Percentiles rank a stretch among this genome's conserved stretches.
These are phyloP conservation scores for Galerucella nymphaeae DNA, from an alignment of 2,888 invertebrate species.

Conservation along the genomic window DNA sequence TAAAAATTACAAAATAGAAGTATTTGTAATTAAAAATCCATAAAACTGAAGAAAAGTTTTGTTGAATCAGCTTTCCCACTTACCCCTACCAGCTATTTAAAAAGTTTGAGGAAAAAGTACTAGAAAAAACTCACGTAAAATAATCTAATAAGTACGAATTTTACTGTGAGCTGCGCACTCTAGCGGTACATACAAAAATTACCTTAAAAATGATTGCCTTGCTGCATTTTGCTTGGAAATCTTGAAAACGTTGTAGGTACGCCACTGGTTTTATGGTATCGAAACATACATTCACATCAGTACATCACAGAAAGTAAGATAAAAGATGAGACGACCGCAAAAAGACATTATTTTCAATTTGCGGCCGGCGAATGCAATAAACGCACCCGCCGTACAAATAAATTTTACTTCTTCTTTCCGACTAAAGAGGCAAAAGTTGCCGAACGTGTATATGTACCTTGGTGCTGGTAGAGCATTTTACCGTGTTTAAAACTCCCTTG, in stretches of 20 bases:
- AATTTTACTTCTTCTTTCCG: conserved; percentile 53
- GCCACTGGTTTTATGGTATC: conserved; percentile 25
- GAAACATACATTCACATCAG: conserved; percentile 4
- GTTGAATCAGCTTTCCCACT: too few relatives aligned
- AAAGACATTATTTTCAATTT: conserved; percentile 61
- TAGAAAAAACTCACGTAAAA: neutral
- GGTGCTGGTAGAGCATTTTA: conserved; percentile 2
- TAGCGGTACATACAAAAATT: too few relatives aligned
- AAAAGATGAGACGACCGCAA: conserved; percentile 47
- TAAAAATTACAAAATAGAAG: too few relatives aligned
- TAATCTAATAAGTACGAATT: too few relatives aligned
- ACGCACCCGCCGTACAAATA: conserved; percentile 53
- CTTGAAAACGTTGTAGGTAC: neutral
- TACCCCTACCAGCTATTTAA: neutral
- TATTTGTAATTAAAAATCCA: too few relatives aligned
- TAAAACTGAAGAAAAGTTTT: too few relatives aligned
- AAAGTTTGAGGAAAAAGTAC: neutral
- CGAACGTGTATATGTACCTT: conserved; percentile 9
- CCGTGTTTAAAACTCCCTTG: conserved; percentile 38
- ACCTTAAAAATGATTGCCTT: too few relatives aligned
- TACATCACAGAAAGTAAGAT: conserved; percentile 29
- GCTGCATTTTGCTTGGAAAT: neutral
- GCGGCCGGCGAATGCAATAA: conserved; percentile 57
- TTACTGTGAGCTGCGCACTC: too few relatives aligned
- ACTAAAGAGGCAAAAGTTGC: conserved; percentile 6